phyloP scores from a whole-genome alignment of 2,888 invertebrate species.

The Drepanosiphum platanoidis region DNA sequence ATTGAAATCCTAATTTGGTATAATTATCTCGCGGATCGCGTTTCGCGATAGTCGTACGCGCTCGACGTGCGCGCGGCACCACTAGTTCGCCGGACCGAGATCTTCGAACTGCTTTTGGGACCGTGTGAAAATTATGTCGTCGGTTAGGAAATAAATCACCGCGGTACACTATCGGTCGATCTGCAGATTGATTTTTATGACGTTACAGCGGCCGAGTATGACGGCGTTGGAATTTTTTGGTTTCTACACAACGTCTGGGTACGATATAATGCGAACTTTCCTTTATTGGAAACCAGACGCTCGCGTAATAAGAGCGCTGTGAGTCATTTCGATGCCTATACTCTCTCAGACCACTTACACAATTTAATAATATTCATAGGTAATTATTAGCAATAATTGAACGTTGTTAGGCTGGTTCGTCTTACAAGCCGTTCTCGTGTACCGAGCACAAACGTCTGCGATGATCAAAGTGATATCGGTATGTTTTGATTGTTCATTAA shows the following conservation, averaged over 20 bases:
- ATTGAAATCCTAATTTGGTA: background rate
- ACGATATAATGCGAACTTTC: constrained; percentile 7
- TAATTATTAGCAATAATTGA: background rate
- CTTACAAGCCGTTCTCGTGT: background rate
- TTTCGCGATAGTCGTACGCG: too few species aligned
- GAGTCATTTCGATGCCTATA: constrained; percentile 12
- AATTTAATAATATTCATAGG: background rate
- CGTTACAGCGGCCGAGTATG: background rate
- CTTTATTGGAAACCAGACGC: constrained; percentile 13
- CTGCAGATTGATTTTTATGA: background rate
- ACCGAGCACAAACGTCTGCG: background rate
- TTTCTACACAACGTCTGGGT: background rate
- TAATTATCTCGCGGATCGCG: too few species aligned
- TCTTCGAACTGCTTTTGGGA: background rate
- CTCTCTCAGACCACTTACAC: background rate
- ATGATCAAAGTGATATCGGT: background rate
- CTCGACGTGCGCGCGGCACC: too few species aligned
- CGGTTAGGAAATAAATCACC: background rate
- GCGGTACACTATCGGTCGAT: background rate
- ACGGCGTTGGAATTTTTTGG: background rate
- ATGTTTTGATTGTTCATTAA: background rate
- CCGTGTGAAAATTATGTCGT: background rate
- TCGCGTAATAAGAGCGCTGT: constrained; percentile 29
- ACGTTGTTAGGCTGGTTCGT: background rate
- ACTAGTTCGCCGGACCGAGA: background rate